Evolutionary conservation across 2,797 vertebrate genomes (phyloP), one percentile per base, ranked within the genome.

Genomic region (Tangara arthus): DNA sequence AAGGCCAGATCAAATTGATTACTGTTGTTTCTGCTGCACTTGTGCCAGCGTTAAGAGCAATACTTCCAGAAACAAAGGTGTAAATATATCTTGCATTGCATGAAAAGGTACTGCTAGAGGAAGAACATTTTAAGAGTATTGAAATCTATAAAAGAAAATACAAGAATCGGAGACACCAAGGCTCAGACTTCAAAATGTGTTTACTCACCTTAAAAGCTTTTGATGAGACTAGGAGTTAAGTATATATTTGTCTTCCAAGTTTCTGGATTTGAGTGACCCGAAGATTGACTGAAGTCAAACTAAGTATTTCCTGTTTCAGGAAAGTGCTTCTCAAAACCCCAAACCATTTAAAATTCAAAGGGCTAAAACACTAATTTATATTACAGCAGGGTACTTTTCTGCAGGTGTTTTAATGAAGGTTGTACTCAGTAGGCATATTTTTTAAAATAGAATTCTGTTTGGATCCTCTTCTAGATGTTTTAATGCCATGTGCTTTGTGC

Each of bases 1-100:
- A 97, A 91, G 93, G 95, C 96, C 90, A 96, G 96, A 97, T 97
- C 96, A 95, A 97, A 97, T 93, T 97, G 97, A 97, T 98, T 97
- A 97, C 91, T 89, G 37, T 94, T 94, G 83, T 97, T 96, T 95
- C 68, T 81, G 75, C 69, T 92, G 77, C 50, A 72, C 53, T 94
- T 83, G 79, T 83, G 91, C 94, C 92, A 90, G 92, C 22, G 26
- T 94, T 88, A 96, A 96, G 39, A 79, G 55, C 82, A 78, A 82
- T 95, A 92, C 87, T 97, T 96, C 81, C 28, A 91, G 93, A 86
- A 94, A 69, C 70, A 93, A 89, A 93, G 64, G 84, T 87, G 16
- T 81, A 49, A 75, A 83, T 57, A 16, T 69, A 76, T 37, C 50
- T 69, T n/a, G 21, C 32, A n/a, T 61, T 49, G 57, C 89, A 27